Conservation (phyloP, 2,888 invertebrate species). For the Strigamia maritima region DNA sequence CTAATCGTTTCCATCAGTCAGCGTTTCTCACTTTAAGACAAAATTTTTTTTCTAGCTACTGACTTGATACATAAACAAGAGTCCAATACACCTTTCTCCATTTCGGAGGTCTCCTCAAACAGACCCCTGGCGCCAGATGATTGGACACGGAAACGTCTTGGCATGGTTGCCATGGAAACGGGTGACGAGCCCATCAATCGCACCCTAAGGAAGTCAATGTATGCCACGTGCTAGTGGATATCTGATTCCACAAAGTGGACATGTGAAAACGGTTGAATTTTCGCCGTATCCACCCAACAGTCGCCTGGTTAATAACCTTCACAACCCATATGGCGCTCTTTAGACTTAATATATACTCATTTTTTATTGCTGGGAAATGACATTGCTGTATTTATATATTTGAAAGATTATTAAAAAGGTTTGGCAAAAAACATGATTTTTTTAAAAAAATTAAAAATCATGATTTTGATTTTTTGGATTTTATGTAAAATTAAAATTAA, state of each 20-base stretch:
- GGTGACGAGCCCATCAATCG: conserved; percentile 16
- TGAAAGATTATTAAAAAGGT: too few species aligned
- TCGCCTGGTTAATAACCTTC: neutral
- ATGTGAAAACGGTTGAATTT: conserved; percentile 15
- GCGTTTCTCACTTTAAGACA: neutral
- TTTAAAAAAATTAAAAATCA: too few species aligned
- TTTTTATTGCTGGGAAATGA: neutral
- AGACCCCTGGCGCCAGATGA: conserved; percentile 16
- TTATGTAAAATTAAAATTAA: too few species aligned
- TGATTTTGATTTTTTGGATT: too few species aligned
- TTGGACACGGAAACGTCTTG: conserved; percentile 23
- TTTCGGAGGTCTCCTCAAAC: neutral
- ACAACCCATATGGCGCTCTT: neutral
- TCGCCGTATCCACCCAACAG: neutral
- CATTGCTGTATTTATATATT: neutral
- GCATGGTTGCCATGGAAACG: neutral
- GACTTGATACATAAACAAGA: neutral
- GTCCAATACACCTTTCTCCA: neutral
- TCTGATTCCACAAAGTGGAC: conserved; percentile 11
- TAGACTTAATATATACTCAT: neutral
- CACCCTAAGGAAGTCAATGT: conserved; percentile 19
- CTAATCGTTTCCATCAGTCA: conserved; percentile 6
- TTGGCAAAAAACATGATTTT: too few species aligned
- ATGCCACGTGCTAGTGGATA: conserved; percentile 12
- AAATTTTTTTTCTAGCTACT: neutral